These are phyloP conservation scores for Eremophila alpestris DNA, from an alignment of 2,797 vertebrate genomes.

Conservation along the genomic window DNA sequence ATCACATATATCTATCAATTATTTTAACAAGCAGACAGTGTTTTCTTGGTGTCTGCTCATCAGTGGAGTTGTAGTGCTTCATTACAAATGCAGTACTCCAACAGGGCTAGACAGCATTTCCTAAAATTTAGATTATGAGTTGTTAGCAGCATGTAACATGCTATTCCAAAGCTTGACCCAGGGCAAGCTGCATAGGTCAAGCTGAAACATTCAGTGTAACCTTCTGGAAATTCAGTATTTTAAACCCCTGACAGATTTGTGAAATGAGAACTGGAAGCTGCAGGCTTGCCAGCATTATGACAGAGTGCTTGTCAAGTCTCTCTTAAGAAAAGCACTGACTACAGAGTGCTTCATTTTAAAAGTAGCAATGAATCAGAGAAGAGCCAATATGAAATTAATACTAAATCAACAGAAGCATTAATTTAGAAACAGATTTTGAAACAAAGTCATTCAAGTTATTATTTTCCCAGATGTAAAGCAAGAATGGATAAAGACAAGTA, in stretches of 20 bases:
- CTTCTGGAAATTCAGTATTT: neutral
- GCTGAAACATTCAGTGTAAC: neutral
- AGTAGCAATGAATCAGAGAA: conserved; percentile 11
- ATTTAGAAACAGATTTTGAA: conserved; percentile 37
- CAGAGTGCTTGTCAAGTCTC: neutral
- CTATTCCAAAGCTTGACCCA: neutral
- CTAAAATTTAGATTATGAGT: neutral
- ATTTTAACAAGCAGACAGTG: neutral
- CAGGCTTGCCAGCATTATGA: conserved; percentile 12
- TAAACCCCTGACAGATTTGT: neutral
- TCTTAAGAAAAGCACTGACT: neutral
- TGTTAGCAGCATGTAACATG: neutral
- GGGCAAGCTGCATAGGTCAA: neutral
- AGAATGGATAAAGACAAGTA: conserved; percentile 11
- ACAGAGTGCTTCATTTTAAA: neutral
- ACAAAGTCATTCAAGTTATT: conserved; percentile 21
- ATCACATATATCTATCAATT: neutral
- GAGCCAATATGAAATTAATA: conserved; percentile 47
- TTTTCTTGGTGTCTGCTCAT: neutral
- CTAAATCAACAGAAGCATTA: conserved; percentile 23
- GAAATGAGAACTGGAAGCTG: neutral
- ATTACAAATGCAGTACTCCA: neutral
- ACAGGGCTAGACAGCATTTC: neutral
- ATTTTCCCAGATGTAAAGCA: conserved; percentile 23
- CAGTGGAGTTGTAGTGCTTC: neutral